phyloP scores from a whole-genome alignment of 2,797 vertebrate genomes.

The Trachops cirrhosus region DNA sequence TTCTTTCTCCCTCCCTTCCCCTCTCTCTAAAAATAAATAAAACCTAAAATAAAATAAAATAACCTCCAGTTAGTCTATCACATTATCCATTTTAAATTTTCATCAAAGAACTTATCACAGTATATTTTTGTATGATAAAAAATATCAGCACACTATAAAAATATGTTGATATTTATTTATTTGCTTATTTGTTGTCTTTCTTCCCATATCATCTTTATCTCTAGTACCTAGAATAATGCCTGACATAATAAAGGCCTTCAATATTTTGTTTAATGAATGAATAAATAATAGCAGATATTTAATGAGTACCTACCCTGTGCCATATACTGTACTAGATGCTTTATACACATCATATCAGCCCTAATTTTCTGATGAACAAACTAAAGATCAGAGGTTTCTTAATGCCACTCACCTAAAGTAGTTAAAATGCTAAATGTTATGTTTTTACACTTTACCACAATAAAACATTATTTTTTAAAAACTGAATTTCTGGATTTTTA shows the following conservation, averaged over 20 bases:
- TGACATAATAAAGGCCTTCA: neutral
- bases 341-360: neutral
- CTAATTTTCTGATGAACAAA: neutral
- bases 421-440: neutral
- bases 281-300: neutral
- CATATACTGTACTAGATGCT: neutral
- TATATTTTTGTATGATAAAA: neutral
- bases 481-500: neutral
- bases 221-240: neutral
- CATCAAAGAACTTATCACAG: neutral
- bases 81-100: neutral
- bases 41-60: neutral
- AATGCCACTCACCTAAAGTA: neutral
- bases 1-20: neutral
- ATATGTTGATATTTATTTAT: neutral
- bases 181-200: slow-evolving; percentile 1
- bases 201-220: neutral
- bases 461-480: neutral
- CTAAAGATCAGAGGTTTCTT: neutral
- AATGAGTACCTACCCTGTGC: neutral
- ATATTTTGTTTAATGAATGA: neutral
- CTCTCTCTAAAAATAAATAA: neutral
- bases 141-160: no score
- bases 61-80: neutral
- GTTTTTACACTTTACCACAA: neutral